Conservation (phyloP, 2,113 vertebrate species). For the Nycticorax nycticorax region DNA sequence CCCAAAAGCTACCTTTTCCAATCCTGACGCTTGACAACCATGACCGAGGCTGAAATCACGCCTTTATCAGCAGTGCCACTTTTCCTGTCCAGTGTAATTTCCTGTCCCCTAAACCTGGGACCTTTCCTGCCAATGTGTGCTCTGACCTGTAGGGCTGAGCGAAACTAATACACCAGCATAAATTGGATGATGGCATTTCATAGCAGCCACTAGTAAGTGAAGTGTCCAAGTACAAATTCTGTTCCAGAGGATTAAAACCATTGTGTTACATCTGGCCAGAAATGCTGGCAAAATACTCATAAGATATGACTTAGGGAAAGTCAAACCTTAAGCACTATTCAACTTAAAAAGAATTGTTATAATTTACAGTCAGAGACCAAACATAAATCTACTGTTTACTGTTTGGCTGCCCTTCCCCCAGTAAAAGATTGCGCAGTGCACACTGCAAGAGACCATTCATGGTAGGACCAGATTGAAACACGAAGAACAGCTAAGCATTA, state of each 20-base stretch:
- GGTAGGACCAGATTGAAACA: not conserved
- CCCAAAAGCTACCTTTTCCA: not conserved
- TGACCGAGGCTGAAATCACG: not conserved
- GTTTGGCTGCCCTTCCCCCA: not conserved
- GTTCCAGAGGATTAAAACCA: constrained; percentile 22
- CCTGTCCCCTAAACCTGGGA: not conserved
- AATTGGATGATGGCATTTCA: not conserved
- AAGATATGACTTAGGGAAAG: constrained; percentile 21
- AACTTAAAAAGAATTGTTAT: not conserved
- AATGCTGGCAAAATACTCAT: not conserved
- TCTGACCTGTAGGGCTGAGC: not conserved
- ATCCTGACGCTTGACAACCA: not conserved
- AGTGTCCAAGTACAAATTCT: not conserved
- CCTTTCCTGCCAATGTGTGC: not conserved
- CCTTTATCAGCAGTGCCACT: constrained; percentile 21
- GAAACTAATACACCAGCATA: not conserved
- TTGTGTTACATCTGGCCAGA: not conserved
- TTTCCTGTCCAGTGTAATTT: not conserved
- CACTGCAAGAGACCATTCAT: not conserved
- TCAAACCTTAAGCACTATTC: not conserved
- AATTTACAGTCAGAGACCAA: not conserved
- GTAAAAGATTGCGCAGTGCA: not conserved
- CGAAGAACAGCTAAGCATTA: not conserved
- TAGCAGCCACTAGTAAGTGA: not conserved
- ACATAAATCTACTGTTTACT: not conserved